A percentile compares a stretch with the other conserved stretches of the same genome.
Conservation (phyloP, 2,797 vertebrate species). For the Neosilurus hyrtlii region DNA sequence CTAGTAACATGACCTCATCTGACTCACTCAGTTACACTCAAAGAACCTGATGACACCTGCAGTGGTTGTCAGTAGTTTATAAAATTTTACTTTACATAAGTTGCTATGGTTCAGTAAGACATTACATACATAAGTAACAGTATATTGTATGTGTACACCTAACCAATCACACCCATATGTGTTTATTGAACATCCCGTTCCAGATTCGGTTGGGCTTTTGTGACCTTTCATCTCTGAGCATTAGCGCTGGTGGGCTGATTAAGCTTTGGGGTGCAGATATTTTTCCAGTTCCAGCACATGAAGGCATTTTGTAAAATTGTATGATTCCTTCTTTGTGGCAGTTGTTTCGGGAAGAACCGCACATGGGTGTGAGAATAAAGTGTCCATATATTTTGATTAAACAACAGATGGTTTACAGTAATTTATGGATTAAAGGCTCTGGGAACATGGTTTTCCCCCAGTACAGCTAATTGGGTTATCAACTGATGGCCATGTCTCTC, state of each 20-base stretch:
- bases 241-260: neutral
- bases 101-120: neutral
- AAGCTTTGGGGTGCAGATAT: neutral
- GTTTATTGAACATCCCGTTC: neutral
- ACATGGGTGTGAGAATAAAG: neutral
- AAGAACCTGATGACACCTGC: neutral
- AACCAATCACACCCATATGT: neutral
- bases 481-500: too few relatives aligned
- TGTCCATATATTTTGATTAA: neutral
- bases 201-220: neutral
- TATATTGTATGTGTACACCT: neutral
- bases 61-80: neutral
- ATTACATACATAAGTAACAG: neutral
- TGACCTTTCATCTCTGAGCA: neutral
- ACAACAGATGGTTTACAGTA: neutral
- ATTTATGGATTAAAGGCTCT: neutral
- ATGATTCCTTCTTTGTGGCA: neutral
- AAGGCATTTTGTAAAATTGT: neutral
- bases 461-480: too few relatives aligned
- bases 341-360: neutral
- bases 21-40: neutral
- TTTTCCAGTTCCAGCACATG: neutral
- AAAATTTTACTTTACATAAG: neutral
- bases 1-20: neutral
- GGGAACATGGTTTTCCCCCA: too few relatives aligned